These are phyloP conservation scores for Rhyacichthys aspro DNA, from an alignment of 2,797 vertebrate genomes.

Conservation along the genomic window DNA sequence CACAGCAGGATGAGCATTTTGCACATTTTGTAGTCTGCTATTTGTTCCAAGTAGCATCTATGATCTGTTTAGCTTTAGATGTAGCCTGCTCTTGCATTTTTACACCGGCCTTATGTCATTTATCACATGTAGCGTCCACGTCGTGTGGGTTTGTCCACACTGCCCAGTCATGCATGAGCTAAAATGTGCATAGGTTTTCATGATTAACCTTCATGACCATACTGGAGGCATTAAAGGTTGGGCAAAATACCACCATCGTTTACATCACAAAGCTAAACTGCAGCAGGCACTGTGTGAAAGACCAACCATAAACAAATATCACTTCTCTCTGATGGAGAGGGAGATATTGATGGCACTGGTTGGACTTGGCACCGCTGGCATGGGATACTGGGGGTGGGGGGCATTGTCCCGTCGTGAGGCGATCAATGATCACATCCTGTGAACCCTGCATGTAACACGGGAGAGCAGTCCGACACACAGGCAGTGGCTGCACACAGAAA, in stretches of 20 bases:
- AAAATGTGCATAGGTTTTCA: neutral
- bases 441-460: conserved; percentile 71
- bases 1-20: no score
- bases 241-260: neutral
- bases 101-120: neutral
- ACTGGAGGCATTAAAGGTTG: neutral
- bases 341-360: conserved; percentile 63
- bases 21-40: no score
- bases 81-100: neutral
- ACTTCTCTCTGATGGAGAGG: conserved; percentile 34
- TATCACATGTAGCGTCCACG: conserved; percentile 1
- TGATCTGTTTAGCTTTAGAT: neutral
- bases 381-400: conserved; percentile 53
- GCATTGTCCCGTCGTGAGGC: conserved; percentile 76
- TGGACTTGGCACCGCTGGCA: conserved; percentile 61
- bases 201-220: conserved; percentile 11
- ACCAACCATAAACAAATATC: conserved; percentile 44
- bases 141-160: neutral
- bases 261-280: conserved; percentile 3
- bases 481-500: conserved; percentile 32
- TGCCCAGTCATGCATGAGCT: neutral
- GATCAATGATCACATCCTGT: conserved; percentile 82
- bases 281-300: conserved; percentile 6
- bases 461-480: conserved; percentile 57
- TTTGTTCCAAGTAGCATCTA: no score